Evolutionary conservation across 2,888 invertebrate genomes (phyloP).

Genomic region (Melanchra persicariae): DNA sequence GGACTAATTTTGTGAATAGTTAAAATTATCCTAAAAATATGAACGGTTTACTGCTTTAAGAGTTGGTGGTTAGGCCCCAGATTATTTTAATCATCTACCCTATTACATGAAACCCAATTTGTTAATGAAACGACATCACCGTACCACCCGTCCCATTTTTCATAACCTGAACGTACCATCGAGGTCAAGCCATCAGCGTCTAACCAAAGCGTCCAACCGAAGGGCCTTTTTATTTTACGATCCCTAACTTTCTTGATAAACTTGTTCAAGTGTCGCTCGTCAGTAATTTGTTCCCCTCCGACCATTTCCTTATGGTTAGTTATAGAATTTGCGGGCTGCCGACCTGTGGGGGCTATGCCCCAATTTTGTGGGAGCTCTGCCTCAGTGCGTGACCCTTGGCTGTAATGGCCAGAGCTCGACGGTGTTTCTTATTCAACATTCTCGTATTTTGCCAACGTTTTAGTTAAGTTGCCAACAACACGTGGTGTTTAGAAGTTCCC

Average conservation of each 20-base stretch:
- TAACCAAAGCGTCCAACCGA: slow-evolving; percentile 15
- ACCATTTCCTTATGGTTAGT: slow-evolving; percentile 67
- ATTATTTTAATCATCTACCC: no score
- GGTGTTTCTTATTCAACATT: slow-evolving; percentile 68
- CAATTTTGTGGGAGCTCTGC: slow-evolving; percentile 63
- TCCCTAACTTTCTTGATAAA: slow-evolving; percentile 72
- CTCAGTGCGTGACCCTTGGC: slow-evolving; percentile 69
- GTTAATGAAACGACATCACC: slow-evolving; percentile 4
- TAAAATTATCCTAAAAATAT: no score
- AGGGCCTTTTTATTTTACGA: slow-evolving; percentile 64
- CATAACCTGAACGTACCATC: slow-evolving; percentile 44
- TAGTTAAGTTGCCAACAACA: slow-evolving; percentile 62
- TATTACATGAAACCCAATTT: neutral
- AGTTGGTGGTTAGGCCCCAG: no score
- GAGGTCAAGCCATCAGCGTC: slow-evolving; percentile 29
- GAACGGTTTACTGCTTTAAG: no score
- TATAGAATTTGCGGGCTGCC: slow-evolving; percentile 70
- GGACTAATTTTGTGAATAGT: neutral
- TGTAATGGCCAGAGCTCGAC: slow-evolving; percentile 64
- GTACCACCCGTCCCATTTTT: slow-evolving; percentile 37
- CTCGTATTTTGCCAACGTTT: slow-evolving; percentile 66
- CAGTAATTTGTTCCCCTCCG: slow-evolving; percentile 61
- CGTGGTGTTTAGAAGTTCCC: slow-evolving; percentile 43
- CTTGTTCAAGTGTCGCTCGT: slow-evolving; percentile 69
- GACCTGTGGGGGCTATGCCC: slow-evolving; percentile 65